A percentile compares a stretch with the other conserved stretches of the same genome.
These are phyloP conservation scores for Tetrao urogallus DNA, from an alignment of 2,113 vertebrate genomes.

Conservation along the genomic window DNA sequence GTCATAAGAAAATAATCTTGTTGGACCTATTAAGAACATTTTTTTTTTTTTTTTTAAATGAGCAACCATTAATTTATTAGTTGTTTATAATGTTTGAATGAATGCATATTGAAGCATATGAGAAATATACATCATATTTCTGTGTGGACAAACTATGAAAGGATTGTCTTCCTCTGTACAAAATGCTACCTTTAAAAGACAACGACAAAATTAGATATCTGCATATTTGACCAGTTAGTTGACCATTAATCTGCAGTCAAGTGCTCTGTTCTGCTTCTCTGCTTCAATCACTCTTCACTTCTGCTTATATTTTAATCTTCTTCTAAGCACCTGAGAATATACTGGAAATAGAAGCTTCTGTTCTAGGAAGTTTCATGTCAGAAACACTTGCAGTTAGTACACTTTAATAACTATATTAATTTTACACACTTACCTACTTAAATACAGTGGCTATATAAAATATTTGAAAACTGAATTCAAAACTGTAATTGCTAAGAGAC, in stretches of 20 bases:
- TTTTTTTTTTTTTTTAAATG: not conserved
- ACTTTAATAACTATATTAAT: constrained; percentile 31
- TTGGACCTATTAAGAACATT: not conserved
- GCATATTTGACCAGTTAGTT: not conserved
- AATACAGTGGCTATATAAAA: constrained; percentile 35
- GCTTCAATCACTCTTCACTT: not conserved
- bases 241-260: not conserved
- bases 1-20: not conserved
- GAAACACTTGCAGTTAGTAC: constrained; percentile 31
- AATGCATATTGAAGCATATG: not conserved
- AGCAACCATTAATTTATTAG: not conserved
- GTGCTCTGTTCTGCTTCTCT: not conserved
- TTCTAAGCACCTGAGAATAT: not conserved
- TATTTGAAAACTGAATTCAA: not conserved
- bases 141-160: not conserved
- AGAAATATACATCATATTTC: not conserved
- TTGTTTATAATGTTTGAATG: not conserved
- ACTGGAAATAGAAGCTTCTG: not conserved
- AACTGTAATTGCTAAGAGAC: constrained; percentile 25
- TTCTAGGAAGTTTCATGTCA: not conserved
- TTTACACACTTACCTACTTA: constrained; percentile 40
- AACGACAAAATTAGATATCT: not conserved
- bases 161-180: not conserved
- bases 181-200: not conserved
- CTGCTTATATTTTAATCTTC: not conserved